Evolutionary conservation across 2,113 vertebrate genomes (phyloP), one percentile per base, ranked within the genome.

Genomic region (Gymnorhina tibicen): DNA sequence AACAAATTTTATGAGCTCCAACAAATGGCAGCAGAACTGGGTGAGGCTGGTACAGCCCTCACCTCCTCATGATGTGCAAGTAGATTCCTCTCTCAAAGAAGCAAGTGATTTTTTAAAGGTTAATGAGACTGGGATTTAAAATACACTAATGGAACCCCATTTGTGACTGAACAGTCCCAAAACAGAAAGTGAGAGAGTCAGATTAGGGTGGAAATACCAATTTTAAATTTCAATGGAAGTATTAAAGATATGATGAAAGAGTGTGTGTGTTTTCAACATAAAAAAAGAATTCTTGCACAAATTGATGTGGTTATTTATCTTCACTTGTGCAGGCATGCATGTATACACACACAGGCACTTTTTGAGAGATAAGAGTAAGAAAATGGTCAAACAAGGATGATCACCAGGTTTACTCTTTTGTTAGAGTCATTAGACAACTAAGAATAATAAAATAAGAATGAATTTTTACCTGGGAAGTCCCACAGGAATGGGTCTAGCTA

Each of bases 401-500:
- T 50, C 16, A 68, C 13, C 13, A 42, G 32, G 19, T n/a, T 37
- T 47, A 35, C 9, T 79, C 23, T 91, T 53, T 39, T 37, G 18
- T 52, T n/a, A 76, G 19, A 10, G 32, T 49, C 19, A 58, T 19
- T 6, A 66, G 8, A 53, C 23, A 93, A 39, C 21, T 32, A 59
- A 64, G 28, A 87, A 83, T 13, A 93, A 68, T 15, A 32, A 50
- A 82, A 24, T 11, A 82, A 20, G 7, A 46, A 27, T 24, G 33
- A 17, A 39, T 66, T 94, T 96, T 75, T 84, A 99, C 99, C 99
- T 98, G 94, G 99, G 98, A 41, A 99, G 95, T 67, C 98, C 98
- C 72, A 98, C 94, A 84, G 98, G 97, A 84, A 99, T 47, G 2
- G 99, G 99, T 95, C 99, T 98, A 69, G 99, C 99, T 79, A 99